Percentiles rank a stretch among this genome's conserved stretches.
These are phyloP conservation scores for Taeniopygia guttata DNA, from an alignment of 2,797 vertebrate genomes.

Conservation along the genomic window DNA sequence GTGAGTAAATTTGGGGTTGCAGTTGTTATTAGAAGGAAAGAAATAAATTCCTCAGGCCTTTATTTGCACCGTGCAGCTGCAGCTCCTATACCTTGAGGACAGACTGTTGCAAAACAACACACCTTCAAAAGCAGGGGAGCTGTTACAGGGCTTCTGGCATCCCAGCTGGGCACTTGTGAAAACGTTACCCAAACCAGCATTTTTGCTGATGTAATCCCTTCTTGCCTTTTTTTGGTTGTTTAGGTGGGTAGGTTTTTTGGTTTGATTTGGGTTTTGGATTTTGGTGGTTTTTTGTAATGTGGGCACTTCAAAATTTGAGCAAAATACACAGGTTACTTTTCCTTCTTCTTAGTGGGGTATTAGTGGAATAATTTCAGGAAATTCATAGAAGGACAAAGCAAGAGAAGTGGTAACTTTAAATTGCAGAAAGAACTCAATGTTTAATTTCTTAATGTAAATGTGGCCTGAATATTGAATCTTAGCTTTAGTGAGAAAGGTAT, in stretches of 20 bases:
- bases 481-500: background rate
- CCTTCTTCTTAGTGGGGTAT: background rate
- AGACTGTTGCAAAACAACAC: constrained; percentile 27
- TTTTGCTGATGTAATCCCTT: background rate
- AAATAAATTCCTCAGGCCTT: background rate
- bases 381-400: background rate
- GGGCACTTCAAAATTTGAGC: background rate
- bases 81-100: background rate
- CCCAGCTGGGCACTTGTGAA: background rate
- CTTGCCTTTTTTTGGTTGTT: background rate
- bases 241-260: background rate
- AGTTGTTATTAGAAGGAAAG: background rate
- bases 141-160: background rate
- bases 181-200: background rate
- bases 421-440: background rate
- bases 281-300: background rate
- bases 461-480: background rate
- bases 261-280: background rate
- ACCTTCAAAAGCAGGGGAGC: constrained; percentile 26
- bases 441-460: background rate
- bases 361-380: background rate
- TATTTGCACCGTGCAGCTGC: constrained; percentile 12
- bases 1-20: background rate
- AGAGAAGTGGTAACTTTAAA: background rate
- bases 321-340: background rate